Conservation (phyloP, 2,888 invertebrate species). For the Morpho helenor region DNA sequence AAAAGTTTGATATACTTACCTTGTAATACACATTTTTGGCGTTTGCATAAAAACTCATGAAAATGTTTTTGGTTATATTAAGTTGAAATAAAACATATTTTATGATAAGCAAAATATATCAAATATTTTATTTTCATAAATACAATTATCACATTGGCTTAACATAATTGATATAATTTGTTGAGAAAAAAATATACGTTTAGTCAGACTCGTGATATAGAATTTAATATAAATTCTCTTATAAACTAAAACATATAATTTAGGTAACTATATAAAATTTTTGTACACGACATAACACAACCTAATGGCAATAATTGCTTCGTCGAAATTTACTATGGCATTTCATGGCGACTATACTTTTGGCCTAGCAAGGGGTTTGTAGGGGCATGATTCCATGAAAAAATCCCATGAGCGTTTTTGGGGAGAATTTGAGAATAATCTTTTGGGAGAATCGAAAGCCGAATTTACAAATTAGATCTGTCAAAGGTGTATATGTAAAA, state of each 20-base stretch:
- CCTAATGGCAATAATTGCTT: conserved; percentile 62
- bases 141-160: conserved; percentile 72
- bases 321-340: conserved; percentile 56
- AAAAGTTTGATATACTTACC: background rate
- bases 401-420: no score
- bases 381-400: no score
- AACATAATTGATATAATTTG: conserved; percentile 57
- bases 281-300: conserved; percentile 73
- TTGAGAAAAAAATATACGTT: conserved; percentile 55
- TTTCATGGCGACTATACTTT: conserved; percentile 30
- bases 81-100: conserved; percentile 15
- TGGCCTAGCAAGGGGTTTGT: no score
- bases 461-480: no score
- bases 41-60: background rate
- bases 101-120: conserved; percentile 20
- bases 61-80: background rate
- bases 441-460: no score
- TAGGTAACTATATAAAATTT: conserved; percentile 67
- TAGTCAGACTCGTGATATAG: conserved; percentile 68
- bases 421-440: no score
- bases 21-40: background rate
- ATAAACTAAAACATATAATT: conserved; percentile 55
- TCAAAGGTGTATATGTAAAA: no score
- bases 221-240: conserved; percentile 72
- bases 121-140: conserved; percentile 46